Base-by-base conservation (phyloP, 2,113 vertebrate species). In the Erythrocercus mccallii region DNA sequence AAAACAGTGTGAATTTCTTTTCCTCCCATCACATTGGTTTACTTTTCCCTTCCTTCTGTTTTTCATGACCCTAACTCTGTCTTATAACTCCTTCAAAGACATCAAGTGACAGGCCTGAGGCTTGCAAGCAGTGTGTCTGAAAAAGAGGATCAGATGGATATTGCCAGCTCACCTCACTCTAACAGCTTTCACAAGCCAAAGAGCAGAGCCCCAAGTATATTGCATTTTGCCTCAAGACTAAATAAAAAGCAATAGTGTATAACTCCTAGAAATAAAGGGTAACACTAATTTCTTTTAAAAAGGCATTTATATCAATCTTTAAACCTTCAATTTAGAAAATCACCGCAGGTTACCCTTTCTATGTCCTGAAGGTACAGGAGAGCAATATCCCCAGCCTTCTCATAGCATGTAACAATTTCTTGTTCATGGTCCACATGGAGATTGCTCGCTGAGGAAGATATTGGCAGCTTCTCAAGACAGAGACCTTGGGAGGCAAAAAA, bases 381-480 rank as follows among this genome's bases (percentile, higher is more conserved):
- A 35, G 99, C 99, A 17, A 99, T 99, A 97, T 99, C 99, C 89
- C 99, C 99, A 11, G 99, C 98, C 86, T 99, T 99, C 97, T 99
- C 99, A 1, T 99, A 99, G 96, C 99, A 99, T 2, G 98, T 99
- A 97, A 99, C 98, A 79, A 99, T 98, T 28, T 99, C 99, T 95
- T 99, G 99, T 8, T 99, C 99, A 40, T 96, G 97, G 62, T 99
- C 98, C 50, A 91, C 77, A 14, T 97, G 97, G 86, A 98, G 98
- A 81, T 98, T 98, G 81, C 98, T 98, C 10, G 98, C 97, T 6
- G 99, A 99, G 33, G 99, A 99, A 40, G 98, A 98, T 50, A 98
- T 71, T 69, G 99, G 98, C 94, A 99, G 48, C 95, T 99, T 99
- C 97, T 99, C 99, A 85, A 99, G 97, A 98, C 99, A 99, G 73